Conservation (phyloP, 1,140 invertebrate species). For the Physella acuta region DNA sequence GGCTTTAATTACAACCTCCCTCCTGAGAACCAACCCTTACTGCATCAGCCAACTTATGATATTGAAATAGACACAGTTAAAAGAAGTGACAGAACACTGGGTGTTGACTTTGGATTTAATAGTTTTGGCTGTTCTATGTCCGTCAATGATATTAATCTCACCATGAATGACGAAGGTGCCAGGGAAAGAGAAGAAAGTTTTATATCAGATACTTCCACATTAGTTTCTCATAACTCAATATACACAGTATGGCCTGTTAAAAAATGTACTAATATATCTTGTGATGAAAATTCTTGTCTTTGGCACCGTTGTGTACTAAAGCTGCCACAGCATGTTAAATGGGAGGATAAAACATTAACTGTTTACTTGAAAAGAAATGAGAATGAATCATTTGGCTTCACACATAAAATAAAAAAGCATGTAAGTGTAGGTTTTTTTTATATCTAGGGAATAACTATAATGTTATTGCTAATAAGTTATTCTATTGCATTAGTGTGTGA, state of each 20-base stretch:
- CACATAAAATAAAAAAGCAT: constrained; percentile 15
- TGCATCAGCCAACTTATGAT: too few relatives aligned
- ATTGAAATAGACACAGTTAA: too few relatives aligned
- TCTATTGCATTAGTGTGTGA: too few relatives aligned
- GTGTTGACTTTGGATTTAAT: too few relatives aligned
- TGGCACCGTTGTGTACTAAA: constrained; percentile 20
- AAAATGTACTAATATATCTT: not conserved
- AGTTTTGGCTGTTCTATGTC: too few relatives aligned
- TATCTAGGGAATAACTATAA: too few relatives aligned
- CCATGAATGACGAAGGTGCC: constrained; percentile 32
- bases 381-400: constrained; percentile 6
- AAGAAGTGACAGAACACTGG: too few relatives aligned
- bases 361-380: not conserved
- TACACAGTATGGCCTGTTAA: not conserved
- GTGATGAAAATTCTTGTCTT: constrained; percentile 5
- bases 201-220: not conserved
- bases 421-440: constrained; percentile 21
- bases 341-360: constrained; percentile 1
- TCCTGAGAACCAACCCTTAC: too few relatives aligned
- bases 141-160: constrained; percentile 16
- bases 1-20: too few relatives aligned
- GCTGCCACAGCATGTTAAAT: constrained; percentile 13
- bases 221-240: not conserved
- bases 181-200: not conserved
- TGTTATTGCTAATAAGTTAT: too few relatives aligned